phyloP scores from a whole-genome alignment of 1,140 invertebrate species.

The Plodia interpunctella region DNA sequence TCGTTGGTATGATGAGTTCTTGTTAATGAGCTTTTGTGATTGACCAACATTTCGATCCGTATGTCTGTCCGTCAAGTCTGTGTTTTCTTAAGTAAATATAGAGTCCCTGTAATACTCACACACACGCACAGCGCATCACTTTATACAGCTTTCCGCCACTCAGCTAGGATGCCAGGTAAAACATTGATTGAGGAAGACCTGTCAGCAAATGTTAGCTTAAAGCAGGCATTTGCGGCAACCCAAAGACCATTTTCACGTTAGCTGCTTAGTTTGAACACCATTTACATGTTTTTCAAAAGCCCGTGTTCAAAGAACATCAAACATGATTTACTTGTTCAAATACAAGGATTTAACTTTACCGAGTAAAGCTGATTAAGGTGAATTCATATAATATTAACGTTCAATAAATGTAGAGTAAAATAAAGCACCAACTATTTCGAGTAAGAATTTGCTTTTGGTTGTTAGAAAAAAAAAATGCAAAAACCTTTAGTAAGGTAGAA shows the following conservation, averaged over 20 bases:
- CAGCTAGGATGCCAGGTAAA: too few relatives aligned
- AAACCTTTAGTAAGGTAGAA: too few relatives aligned
- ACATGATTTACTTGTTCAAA: slow-evolving; percentile 30
- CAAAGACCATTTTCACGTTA: slow-evolving; percentile 52
- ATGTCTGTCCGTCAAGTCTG: too few relatives aligned
- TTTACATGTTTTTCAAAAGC: slow-evolving; percentile 29
- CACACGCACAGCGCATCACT: too few relatives aligned
- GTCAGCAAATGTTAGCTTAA: slow-evolving; percentile 64
- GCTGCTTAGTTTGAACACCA: slow-evolving; percentile 32
- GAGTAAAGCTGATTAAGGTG: slow-evolving; percentile 8
- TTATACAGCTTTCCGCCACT: too few relatives aligned
- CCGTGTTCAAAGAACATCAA: slow-evolving; percentile 26
- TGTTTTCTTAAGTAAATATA: too few relatives aligned
- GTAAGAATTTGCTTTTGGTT: too few relatives aligned
- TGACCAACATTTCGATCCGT: too few relatives aligned
- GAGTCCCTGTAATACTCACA: too few relatives aligned
- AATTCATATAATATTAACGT: not conserved
- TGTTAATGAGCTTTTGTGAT: too few relatives aligned
- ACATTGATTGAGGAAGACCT: slow-evolving; percentile 29
- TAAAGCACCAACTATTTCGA: not conserved
- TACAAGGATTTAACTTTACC: slow-evolving; percentile 21
- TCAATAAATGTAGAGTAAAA: not conserved
- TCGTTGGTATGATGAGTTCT: too few relatives aligned
- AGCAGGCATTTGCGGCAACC: slow-evolving; percentile 53
- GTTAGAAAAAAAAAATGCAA: too few relatives aligned